These are phyloP conservation scores for Nothoprocta perdicaria DNA, from an alignment of 2,113 vertebrate genomes.

Conservation along the genomic window DNA sequence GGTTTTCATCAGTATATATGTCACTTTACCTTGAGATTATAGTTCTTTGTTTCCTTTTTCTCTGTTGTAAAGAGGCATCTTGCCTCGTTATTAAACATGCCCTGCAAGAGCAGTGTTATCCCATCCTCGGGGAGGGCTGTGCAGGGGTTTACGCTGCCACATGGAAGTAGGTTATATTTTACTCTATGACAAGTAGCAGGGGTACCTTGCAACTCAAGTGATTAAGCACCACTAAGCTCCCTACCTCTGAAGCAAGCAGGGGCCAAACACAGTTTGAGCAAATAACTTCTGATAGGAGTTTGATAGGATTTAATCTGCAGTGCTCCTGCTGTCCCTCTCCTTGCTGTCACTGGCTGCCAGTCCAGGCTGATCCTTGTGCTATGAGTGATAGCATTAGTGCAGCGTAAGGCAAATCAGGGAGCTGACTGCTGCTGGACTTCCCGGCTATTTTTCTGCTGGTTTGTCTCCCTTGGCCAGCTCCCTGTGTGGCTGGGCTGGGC, in stretches of 20 bases:
- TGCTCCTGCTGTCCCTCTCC: neutral
- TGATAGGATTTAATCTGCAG: too few relatives aligned
- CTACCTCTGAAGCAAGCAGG: neutral
- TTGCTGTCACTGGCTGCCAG: neutral
- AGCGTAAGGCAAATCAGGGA: neutral
- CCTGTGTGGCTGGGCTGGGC: neutral
- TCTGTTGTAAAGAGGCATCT: neutral
- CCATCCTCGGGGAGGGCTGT: neutral
- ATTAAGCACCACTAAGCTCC: too few relatives aligned
- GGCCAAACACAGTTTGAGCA: neutral
- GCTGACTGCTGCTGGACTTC: neutral
- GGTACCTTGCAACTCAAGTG: neutral
- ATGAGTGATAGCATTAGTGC: neutral
- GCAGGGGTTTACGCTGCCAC: fast-evolving
- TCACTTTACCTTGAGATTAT: neutral
- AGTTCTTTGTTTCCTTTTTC: neutral
- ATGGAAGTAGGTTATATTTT: neutral
- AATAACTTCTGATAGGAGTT: neutral
- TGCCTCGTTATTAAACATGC: neutral
- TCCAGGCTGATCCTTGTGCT: neutral
- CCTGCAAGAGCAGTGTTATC: neutral
- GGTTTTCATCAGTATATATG: neutral
- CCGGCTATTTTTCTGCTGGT: neutral
- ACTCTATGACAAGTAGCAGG: neutral
- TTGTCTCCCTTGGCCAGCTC: neutral